Conservation (phyloP, 2,113 vertebrate genomes). For the Hymenochirus boettgeri region DNA sequence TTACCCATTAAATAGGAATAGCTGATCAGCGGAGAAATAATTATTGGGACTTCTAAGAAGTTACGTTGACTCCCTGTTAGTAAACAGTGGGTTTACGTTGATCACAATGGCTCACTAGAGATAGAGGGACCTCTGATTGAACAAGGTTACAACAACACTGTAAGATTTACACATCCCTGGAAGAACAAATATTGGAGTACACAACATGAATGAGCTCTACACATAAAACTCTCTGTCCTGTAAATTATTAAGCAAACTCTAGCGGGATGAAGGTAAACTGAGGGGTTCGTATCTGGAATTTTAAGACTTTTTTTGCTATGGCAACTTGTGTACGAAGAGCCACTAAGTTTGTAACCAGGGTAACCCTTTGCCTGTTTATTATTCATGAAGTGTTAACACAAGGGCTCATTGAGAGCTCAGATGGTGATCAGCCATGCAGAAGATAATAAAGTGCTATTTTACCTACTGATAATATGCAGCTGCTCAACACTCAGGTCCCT, state of each 20-base stretch:
- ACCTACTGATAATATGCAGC: not conserved
- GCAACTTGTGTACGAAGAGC: slow-evolving; percentile 1
- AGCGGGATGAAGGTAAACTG: not conserved
- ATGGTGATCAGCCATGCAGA: slow-evolving; percentile 2
- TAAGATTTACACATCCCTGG: no score
- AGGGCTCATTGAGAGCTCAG: slow-evolving; percentile 11
- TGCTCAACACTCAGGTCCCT: not conserved
- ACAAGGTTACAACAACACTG: no score
- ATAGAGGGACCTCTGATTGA: no score
- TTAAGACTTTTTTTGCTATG: not conserved
- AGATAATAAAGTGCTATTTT: not conserved
- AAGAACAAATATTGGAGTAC: no score
- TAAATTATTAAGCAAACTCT: slow-evolving; percentile 7
- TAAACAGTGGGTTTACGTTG: no score
- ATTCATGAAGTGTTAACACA: slow-evolving; percentile 4
- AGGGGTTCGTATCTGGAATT: not conserved
- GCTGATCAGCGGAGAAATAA: no score
- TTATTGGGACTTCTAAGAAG: no score
- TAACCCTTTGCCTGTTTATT: slow-evolving; percentile 2
- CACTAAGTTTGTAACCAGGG: not conserved
- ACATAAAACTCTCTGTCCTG: no score
- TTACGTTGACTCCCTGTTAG: no score
- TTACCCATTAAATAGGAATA: no score
- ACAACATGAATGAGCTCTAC: no score
- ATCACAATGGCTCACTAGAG: no score